A percentile compares a stretch with the other conserved stretches of the same genome.
phyloP scores from a whole-genome alignment of 2,797 vertebrate species.

The Lepilemur septentrionalis region DNA sequence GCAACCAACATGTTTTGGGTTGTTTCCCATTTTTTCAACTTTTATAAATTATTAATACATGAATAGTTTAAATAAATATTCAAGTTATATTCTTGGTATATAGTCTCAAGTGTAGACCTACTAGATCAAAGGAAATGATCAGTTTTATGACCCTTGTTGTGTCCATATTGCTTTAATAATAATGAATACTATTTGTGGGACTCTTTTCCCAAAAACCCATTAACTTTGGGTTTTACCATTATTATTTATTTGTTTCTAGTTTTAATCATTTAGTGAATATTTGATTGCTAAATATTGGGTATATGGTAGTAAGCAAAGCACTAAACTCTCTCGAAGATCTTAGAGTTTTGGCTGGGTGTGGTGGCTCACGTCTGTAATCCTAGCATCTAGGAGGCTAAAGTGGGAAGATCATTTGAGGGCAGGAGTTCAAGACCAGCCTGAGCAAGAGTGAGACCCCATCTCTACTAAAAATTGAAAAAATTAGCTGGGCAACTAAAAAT shows the following conservation, averaged over 20 bases:
- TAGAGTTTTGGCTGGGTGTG: neutral
- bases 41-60: conserved; percentile 1
- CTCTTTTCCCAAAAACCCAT: neutral
- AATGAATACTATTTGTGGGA: conserved; percentile 12
- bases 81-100: conserved; percentile 2
- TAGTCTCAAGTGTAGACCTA: neutral
- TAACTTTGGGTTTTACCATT: neutral
- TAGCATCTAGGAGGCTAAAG: too few relatives aligned
- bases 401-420: too few relatives aligned
- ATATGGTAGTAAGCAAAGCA: neutral
- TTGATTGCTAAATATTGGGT: neutral
- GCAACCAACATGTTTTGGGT: neutral
- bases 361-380: too few relatives aligned
- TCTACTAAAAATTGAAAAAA: too few relatives aligned
- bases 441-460: too few relatives aligned
- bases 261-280: conserved; percentile 27
- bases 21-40: neutral
- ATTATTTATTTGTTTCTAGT: neutral
- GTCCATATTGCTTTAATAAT: neutral
- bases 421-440: too few relatives aligned
- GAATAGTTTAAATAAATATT: conserved; percentile 34
- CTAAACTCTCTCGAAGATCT: neutral
- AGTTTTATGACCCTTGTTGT: neutral
- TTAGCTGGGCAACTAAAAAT: too few relatives aligned
- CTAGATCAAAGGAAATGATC: neutral